phyloP scores from a whole-genome alignment of 2,888 invertebrate species.

The Cephus runcator region DNA sequence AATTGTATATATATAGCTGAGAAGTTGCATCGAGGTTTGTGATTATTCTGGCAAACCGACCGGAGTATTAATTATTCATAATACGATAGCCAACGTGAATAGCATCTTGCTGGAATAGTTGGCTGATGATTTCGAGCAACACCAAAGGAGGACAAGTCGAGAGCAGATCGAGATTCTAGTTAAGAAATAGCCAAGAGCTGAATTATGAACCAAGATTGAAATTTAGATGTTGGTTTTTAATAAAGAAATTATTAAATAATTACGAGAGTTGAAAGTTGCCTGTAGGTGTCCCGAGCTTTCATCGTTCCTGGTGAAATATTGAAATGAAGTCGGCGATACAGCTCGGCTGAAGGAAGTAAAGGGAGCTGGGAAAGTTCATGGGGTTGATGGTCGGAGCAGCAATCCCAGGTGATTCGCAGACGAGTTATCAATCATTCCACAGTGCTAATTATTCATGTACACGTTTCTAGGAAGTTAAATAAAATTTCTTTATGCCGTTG shows the following conservation, averaged over 20 bases:
- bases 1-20: not conserved
- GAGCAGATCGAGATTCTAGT: not conserved
- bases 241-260: not conserved
- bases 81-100: constrained; percentile 25
- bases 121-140: not conserved
- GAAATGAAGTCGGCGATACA: not conserved
- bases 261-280: not conserved
- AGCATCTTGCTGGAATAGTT: not conserved
- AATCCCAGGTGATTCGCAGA: not conserved
- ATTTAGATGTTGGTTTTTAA: not conserved
- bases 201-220: not conserved
- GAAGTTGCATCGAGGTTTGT: not conserved
- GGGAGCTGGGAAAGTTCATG: not conserved
- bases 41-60: constrained; percentile 43
- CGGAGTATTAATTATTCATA: constrained; percentile 56
- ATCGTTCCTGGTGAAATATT: not conserved
- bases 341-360: not conserved
- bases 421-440: not conserved
- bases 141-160: not conserved
- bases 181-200: not conserved
- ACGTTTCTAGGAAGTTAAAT: too few species aligned
- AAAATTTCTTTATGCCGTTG: not conserved
- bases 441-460: not conserved
- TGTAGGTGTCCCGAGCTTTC: not conserved
- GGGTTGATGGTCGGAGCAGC: not conserved